These are phyloP conservation scores for Achlya flavicornis DNA, from an alignment of 2,888 invertebrate species.

Conservation along the genomic window DNA sequence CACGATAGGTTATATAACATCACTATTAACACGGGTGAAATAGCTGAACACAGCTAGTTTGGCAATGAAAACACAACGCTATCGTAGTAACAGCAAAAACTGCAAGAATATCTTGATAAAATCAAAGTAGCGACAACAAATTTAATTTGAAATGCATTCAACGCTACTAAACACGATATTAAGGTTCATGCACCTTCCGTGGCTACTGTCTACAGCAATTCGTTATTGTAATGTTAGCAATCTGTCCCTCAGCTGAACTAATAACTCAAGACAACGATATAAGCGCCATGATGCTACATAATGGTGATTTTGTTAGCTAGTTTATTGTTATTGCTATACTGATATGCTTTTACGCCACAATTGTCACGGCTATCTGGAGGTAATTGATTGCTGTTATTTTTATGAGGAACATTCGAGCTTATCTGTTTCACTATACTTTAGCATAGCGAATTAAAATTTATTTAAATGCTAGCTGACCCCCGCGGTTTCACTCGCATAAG, in stretches of 20 bases:
- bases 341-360: conserved; percentile 20
- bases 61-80: too few species aligned
- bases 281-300: conserved; percentile 45
- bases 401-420: too few species aligned
- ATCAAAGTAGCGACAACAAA: neutral
- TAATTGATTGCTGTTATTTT: conserved; percentile 16
- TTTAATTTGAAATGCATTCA: conserved; percentile 20
- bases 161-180: conserved; percentile 24
- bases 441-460: too few species aligned
- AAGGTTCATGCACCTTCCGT: conserved; percentile 65
- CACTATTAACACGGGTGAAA: too few species aligned
- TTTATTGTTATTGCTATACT: conserved; percentile 50
- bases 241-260: conserved; percentile 65
- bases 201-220: conserved; percentile 69
- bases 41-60: too few species aligned
- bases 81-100: too few species aligned
- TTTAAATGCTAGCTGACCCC: too few species aligned
- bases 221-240: conserved; percentile 77
- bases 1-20: too few species aligned
- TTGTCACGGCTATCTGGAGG: conserved; percentile 21
- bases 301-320: conserved; percentile 53
- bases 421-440: too few species aligned
- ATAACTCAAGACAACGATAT: conserved; percentile 50
- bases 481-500: too few species aligned
- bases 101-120: neutral